Base-by-base conservation (phyloP, 2,797 vertebrate genomes). In the Platyrinchus mystaceus region DNA sequence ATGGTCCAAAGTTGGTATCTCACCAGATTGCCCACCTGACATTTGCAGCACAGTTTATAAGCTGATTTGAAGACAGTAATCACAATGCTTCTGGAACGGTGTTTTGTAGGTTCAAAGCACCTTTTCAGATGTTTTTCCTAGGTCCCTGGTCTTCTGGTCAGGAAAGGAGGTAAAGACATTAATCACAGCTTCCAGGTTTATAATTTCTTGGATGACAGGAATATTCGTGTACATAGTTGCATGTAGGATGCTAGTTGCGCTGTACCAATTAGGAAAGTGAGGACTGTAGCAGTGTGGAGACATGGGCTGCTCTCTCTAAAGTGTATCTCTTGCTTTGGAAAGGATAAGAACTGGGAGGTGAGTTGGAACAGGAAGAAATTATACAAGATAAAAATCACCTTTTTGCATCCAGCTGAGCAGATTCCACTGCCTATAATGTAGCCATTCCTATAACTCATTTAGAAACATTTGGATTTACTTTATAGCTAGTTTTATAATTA, bases 301-400 rank as follows among this genome's bases (percentile, higher is more conserved):
- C 28, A 17, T 0, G 1, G 37, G 5, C 10, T 83, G 4, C 26
- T 67, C 21, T 21, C 0, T 12, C 10, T 41, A 7, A 32, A 66
- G 7, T 8, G 5, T 83, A 83, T 52, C 18, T 5, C 26, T 47
- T 39, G 10, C 28, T 76, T 91, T 7, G 1, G 37, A 20, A 14
- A 62, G 10, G 28, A 19, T 32, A 46, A 58, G 27, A 79, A 41
- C 50, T 30, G 28, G 3, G 9, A 44, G 12, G 12, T 53, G 7
- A 89, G 47, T 53, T 47, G 52, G 9, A 87, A 39, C 7, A 78
- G 18, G 43, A 44, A 2, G 4, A 53, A 80, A 41, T 44, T 36
- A 3, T 49, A 50, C 19, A 46, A 30, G 26, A 26, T 75, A 53
- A 67, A 71, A 44, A 3, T 11, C 21, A 53, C 3, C 8, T 66